Conservation (phyloP, 2,888 invertebrate genomes). For the Calameuta idolon region DNA sequence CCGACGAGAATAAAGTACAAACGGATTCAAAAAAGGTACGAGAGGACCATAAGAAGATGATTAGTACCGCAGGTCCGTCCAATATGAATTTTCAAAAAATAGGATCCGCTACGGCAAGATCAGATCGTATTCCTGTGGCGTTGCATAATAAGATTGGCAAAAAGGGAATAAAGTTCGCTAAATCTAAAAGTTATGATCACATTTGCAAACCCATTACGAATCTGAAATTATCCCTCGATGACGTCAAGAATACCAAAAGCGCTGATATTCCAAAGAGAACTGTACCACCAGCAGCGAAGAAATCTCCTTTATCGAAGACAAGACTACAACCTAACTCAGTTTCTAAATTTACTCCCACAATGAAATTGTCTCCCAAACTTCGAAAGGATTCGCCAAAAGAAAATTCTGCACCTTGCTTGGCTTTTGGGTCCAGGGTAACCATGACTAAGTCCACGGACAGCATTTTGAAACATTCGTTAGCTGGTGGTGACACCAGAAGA, state of each 20-base stretch:
- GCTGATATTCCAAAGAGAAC: conserved; percentile 36
- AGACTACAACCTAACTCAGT: conserved; percentile 34
- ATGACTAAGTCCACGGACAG: conserved; percentile 36
- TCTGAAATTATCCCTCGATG: conserved; percentile 43
- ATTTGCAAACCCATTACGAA: conserved; percentile 45
- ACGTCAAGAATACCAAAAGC: conserved; percentile 34
- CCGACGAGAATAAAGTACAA: background rate
- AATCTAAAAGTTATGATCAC: conserved; percentile 60
- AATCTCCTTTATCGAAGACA: conserved; percentile 9
- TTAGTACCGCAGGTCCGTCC: background rate
- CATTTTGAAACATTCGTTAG: conserved; percentile 32
- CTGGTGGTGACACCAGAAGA: conserved; percentile 48
- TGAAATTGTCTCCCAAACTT: conserved; percentile 36
- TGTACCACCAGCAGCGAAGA: conserved; percentile 7
- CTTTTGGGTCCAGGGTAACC: conserved; percentile 23
- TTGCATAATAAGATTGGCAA: conserved; percentile 34
- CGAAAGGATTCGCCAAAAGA: conserved; percentile 41
- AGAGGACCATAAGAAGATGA: conserved; percentile 13
- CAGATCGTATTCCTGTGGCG: background rate
- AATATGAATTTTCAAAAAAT: conserved; percentile 12
- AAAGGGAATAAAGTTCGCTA: conserved; percentile 42
- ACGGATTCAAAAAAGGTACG: conserved; percentile 20
- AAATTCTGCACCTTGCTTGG: conserved; percentile 29
- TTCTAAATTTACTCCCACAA: conserved; percentile 38
- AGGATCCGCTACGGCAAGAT: background rate